Evolutionary conservation across 2,797 vertebrate genomes (phyloP).

Genomic region (Amazonetta brasiliensis): DNA sequence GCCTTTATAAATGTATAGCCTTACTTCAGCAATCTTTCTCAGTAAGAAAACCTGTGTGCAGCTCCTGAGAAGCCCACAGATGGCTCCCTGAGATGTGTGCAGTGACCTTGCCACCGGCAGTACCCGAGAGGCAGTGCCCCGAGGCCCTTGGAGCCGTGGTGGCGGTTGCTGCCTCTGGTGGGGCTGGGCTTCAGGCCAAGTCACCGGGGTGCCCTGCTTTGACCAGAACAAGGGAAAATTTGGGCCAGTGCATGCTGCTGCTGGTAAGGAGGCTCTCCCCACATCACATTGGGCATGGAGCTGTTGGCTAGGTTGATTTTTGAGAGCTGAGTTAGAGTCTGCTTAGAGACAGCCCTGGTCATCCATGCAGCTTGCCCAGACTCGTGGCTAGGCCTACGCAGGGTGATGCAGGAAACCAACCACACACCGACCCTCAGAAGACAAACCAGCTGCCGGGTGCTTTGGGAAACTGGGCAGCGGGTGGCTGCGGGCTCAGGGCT

Average conservation of each 20-base stretch:
- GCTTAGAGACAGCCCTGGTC: neutral
- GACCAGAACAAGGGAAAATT: neutral
- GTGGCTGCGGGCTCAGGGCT: too few species aligned
- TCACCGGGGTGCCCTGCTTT: fast-evolving
- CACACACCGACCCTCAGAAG: neutral
- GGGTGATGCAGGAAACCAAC: neutral
- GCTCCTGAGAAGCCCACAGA: neutral
- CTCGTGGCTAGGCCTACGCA: neutral
- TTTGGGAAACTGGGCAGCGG: neutral
- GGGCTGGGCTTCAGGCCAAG: too few species aligned
- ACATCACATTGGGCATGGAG: fast-evolving
- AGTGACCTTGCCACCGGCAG: neutral
- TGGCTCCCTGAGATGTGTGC: neutral
- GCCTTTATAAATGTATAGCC: neutral
- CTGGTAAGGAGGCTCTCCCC: neutral
- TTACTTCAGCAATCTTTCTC: neutral
- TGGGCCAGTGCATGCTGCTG: neutral
- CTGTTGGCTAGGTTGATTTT: too few species aligned
- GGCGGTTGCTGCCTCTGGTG: neutral
- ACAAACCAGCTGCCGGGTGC: neutral
- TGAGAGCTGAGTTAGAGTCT: neutral
- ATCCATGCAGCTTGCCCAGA: fast-evolving
- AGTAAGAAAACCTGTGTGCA: neutral
- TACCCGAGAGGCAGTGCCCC: neutral
- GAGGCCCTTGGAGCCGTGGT: neutral